These are phyloP conservation scores for Scaptomyza flava DNA, from an alignment of 2,888 invertebrate genomes.

Conservation along the genomic window DNA sequence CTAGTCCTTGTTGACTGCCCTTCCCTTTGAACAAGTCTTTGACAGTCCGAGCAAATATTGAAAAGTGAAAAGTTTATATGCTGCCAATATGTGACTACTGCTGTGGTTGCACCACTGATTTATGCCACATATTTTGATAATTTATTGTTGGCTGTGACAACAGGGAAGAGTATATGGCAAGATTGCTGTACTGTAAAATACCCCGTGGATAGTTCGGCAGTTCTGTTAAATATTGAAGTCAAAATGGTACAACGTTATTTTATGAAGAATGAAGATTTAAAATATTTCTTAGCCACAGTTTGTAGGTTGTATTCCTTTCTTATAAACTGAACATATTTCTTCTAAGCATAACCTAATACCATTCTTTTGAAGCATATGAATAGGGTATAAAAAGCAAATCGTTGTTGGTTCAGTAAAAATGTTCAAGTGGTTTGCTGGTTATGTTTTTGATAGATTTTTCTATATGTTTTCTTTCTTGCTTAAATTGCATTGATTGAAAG, in stretches of 20 bases:
- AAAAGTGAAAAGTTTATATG: constrained; percentile 77
- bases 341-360: too few relatives aligned
- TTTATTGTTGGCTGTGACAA: constrained; percentile 68
- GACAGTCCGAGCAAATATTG: constrained; percentile 66
- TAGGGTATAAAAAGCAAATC: constrained; percentile 10
- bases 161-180: background rate
- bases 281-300: too few relatives aligned
- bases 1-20: constrained; percentile 23
- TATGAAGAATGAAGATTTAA: too few relatives aligned
- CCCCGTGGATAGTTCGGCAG: background rate
- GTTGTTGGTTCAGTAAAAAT: constrained; percentile 35
- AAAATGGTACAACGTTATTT: too few relatives aligned
- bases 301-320: too few relatives aligned
- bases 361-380: background rate
- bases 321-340: too few relatives aligned
- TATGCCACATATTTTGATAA: constrained; percentile 80
- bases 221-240: too few relatives aligned
- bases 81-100: constrained; percentile 50
- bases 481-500: constrained; percentile 71
- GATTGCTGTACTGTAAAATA: constrained; percentile 1
- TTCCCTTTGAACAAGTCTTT: constrained; percentile 28
- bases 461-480: constrained; percentile 35
- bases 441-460: constrained; percentile 75
- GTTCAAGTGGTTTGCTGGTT: constrained; percentile 56
- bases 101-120: constrained; percentile 66